These are phyloP conservation scores for Pemphredon lugubris DNA, from an alignment of 2,888 invertebrate genomes.

Conservation along the genomic window DNA sequence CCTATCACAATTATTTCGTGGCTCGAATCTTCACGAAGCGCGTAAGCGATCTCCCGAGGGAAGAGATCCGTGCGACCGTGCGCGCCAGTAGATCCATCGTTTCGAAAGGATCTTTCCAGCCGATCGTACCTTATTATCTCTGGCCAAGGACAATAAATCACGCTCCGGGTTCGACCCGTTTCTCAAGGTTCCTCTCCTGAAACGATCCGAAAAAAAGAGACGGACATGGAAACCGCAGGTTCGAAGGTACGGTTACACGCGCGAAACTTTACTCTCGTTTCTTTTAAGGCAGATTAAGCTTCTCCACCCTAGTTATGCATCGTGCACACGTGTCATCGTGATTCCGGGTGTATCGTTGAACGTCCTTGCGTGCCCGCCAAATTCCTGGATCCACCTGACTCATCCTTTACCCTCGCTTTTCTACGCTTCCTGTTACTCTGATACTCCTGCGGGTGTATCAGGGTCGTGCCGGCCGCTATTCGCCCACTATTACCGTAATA, in stretches of 20 bases:
- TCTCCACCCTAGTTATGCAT: slow-evolving; percentile 50
- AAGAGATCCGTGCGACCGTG: slow-evolving; percentile 45
- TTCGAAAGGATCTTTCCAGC: slow-evolving; percentile 62
- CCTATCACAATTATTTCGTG: no score
- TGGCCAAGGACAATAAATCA: slow-evolving; percentile 68
- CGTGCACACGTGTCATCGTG: slow-evolving; percentile 56
- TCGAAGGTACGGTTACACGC: slow-evolving; percentile 58
- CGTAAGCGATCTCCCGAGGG: slow-evolving; percentile 38
- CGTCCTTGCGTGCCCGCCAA: slow-evolving; percentile 39
- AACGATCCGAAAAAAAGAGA: slow-evolving; percentile 60
- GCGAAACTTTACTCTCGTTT: slow-evolving; percentile 57
- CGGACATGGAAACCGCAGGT: slow-evolving; percentile 61
- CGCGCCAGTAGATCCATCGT: slow-evolving; percentile 39
- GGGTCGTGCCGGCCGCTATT: slow-evolving; percentile 3
- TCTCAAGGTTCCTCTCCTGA: slow-evolving; percentile 60
- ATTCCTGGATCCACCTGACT: slow-evolving; percentile 43
- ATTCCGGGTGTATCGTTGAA: slow-evolving; percentile 47
- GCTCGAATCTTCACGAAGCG: neutral
- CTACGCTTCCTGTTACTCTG: slow-evolving; percentile 46
- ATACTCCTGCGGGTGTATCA: neutral
- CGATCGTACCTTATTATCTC: slow-evolving; percentile 65
- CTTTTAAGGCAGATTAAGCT: slow-evolving; percentile 45
- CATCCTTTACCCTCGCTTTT: slow-evolving; percentile 28
- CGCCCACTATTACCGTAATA: no score
- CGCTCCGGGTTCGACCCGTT: slow-evolving; percentile 49